These are phyloP conservation scores for Pandemis heparana DNA, from an alignment of 2,888 invertebrate species.

Conservation along the genomic window DNA sequence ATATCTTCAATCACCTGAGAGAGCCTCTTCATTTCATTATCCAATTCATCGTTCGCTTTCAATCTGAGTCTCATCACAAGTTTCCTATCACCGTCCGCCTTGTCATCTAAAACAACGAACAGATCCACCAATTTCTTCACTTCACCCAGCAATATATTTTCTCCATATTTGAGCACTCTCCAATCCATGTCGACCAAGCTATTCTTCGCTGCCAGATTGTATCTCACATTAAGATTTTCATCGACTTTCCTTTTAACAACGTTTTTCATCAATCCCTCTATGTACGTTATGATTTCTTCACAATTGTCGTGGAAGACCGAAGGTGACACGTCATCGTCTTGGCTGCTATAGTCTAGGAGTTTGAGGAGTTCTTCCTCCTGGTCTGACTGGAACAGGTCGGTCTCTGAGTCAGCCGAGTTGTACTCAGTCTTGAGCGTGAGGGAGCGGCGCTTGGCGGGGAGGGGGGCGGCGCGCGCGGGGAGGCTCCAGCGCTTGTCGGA, in stretches of 20 bases:
- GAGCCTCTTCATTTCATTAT: conserved; percentile 77
- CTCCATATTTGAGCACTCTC: conserved; percentile 80
- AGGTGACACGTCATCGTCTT: conserved; percentile 85
- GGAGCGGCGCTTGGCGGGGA: conserved; percentile 64
- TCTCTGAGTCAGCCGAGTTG: conserved; percentile 87
- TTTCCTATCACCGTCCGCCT: conserved; percentile 63
- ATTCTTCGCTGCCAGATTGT: conserved; percentile 73
- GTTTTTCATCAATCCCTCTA: conserved; percentile 68
- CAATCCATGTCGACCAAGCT: conserved; percentile 80
- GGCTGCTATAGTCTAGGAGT: conserved; percentile 89
- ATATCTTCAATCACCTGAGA: conserved; percentile 78
- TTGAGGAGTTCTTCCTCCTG: conserved; percentile 92
- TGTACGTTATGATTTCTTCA: conserved; percentile 75
- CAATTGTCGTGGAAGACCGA: conserved; percentile 79
- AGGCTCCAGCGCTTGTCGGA: conserved; percentile 81
- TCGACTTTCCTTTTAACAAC: conserved; percentile 57
- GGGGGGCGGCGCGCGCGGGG: conserved; percentile 68
- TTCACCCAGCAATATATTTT: conserved; percentile 79
- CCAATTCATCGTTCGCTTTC: conserved; percentile 71
- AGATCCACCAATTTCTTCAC: conserved; percentile 74
- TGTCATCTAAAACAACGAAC: conserved; percentile 64
- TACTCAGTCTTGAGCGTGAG: conserved; percentile 60
- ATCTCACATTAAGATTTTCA: conserved; percentile 70
- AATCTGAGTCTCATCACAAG: conserved; percentile 61
- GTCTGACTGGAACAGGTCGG: conserved; percentile 91